These are phyloP conservation scores for Ichneumoninae sp. DNA, from an alignment of 2,888 invertebrate species.

Conservation along the genomic window DNA sequence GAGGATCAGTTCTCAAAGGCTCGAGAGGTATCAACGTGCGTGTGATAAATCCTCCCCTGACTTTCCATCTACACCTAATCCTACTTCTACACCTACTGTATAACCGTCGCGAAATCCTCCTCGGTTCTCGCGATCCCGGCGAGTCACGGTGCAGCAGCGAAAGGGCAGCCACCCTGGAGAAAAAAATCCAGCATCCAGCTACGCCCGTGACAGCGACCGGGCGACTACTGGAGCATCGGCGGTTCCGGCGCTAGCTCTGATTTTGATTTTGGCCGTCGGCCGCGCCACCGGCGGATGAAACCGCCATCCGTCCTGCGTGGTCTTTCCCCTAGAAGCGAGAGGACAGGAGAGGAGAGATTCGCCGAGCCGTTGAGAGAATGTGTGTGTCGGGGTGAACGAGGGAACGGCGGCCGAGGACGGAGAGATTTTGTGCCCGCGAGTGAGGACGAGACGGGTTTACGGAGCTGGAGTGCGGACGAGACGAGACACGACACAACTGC, in stretches of 20 bases:
- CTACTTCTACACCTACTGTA: constrained; percentile 69
- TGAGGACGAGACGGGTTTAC: constrained; percentile 21
- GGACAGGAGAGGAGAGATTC: not conserved
- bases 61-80: constrained; percentile 70
- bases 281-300: constrained; percentile 75
- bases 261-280: constrained; percentile 78
- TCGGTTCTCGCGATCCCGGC: constrained; percentile 67
- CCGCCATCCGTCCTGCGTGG: constrained; percentile 39
- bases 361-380: not conserved
- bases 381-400: not conserved
- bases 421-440: constrained; percentile 13
- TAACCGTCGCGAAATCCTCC: constrained; percentile 64
- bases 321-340: not conserved
- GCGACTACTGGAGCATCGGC: constrained; percentile 80
- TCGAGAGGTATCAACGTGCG: not conserved
- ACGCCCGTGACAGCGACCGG: constrained; percentile 83
- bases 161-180: constrained; percentile 71
- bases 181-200: constrained; percentile 81
- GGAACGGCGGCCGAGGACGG: not conserved
- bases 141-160: constrained; percentile 68
- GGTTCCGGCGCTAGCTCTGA: constrained; percentile 82
- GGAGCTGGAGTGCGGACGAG: constrained; percentile 26
- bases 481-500: constrained; percentile 37
- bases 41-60: not conserved
- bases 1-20: constrained; percentile 21